Evolutionary conservation across 2,797 vertebrate genomes (phyloP), one percentile per base, ranked within the genome.

Genomic region (Miichthys miiuy): DNA sequence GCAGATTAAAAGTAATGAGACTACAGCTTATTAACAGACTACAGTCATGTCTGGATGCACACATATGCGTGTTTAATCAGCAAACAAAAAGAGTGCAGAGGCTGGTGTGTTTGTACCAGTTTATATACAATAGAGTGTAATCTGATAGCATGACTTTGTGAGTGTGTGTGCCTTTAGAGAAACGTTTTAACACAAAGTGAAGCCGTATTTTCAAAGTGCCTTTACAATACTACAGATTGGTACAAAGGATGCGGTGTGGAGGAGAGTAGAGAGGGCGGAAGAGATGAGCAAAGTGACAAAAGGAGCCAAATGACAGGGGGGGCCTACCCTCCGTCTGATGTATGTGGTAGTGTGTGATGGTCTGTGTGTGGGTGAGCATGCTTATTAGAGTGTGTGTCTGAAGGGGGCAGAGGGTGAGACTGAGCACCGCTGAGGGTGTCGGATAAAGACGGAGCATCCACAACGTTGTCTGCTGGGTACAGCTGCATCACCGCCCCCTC

Each of bases 401-500:
- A 68, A 21, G 87, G 87, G 41, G 90, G 72, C 60, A 91, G 93
- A 38, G 87, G 82, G 79, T 84, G 76, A 73, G 93, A 77, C 84
- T 93, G 87, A 87, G 94, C 67, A 70, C 82, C 20, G 60, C 81
- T 7, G 78, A 93, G 76, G 71, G 93, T 72, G 68, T 94, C 92
- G 0, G 93, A 72, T 42, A 91, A 55, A 58, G 94, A 85, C 0
- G 88, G 90, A 0, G 87, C 11, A 46, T 95, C 94, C 75, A 90
- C 69, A 52, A 89, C 87, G 55, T 91, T 90, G 79, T 96, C 95
- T 57, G 94, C 83, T 4, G 94, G 95, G 76, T 97, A 98, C 61
- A 97, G 95, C 16, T 97, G 97, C 95, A 99, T 96, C 79, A 97
- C 93, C 27, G 95, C 94, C 82, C 96, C 97, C 90, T 98, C 97